phyloP scores from a whole-genome alignment of 1,140 invertebrate species.

The Neodiprion pinetum region DNA sequence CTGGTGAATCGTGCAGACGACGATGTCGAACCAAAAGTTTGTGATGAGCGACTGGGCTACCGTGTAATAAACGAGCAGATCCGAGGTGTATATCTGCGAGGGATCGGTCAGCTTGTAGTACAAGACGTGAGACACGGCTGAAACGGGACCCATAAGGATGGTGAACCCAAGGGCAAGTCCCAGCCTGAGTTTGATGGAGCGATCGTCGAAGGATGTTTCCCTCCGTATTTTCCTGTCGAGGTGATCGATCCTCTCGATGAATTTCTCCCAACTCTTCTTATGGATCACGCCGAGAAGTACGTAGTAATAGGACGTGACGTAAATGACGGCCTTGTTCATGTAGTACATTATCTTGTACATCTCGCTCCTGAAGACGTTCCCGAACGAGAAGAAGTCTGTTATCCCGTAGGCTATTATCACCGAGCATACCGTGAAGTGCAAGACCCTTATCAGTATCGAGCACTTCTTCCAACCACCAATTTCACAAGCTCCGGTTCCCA shows the following conservation, averaged over 20 bases:
- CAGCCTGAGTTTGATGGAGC: slow-evolving; percentile 27
- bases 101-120: slow-evolving; percentile 41
- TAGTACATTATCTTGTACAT: slow-evolving; percentile 49
- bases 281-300: slow-evolving; percentile 37
- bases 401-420: slow-evolving; percentile 41
- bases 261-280: slow-evolving; percentile 39
- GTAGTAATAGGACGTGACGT: slow-evolving; percentile 45
- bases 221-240: slow-evolving; percentile 35
- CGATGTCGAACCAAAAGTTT: slow-evolving; percentile 41
- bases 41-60: slow-evolving; percentile 39
- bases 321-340: slow-evolving; percentile 39
- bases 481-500: slow-evolving; percentile 37
- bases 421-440: slow-evolving; percentile 40
- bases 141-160: slow-evolving; percentile 32
- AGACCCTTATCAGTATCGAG: slow-evolving; percentile 32
- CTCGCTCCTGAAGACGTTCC: slow-evolving; percentile 39
- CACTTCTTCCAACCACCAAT: slow-evolving; percentile 30
- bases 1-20: slow-evolving; percentile 32
- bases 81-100: slow-evolving; percentile 42
- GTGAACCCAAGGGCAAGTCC: slow-evolving; percentile 27
- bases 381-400: slow-evolving; percentile 42
- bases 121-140: slow-evolving; percentile 31
- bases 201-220: slow-evolving; percentile 27
- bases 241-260: slow-evolving; percentile 34
- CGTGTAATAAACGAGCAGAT: slow-evolving; percentile 44